A percentile compares a stretch with the other conserved stretches of the same genome.
phyloP scores from a whole-genome alignment of 2,888 invertebrate genomes.

The Andrena minutula region DNA sequence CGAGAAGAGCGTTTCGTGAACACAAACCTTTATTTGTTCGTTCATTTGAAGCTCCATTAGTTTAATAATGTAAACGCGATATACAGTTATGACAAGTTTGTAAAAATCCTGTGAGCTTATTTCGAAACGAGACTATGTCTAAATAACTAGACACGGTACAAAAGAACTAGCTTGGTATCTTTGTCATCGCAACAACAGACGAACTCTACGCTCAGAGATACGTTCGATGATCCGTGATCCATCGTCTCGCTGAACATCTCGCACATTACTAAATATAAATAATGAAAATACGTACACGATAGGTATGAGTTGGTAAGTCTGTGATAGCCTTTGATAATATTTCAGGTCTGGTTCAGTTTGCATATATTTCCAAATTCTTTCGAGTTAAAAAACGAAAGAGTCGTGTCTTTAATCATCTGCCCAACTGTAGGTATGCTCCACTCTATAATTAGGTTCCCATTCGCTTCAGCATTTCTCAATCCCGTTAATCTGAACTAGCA shows the following conservation, averaged over 20 bases:
- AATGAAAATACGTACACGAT: not conserved
- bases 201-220: conserved; percentile 46
- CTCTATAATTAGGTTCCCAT: not conserved
- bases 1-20: conserved; percentile 61
- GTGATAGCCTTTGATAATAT: not conserved
- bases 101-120: conserved; percentile 64
- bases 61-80: conserved; percentile 67
- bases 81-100: conserved; percentile 72
- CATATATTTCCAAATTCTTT: too few relatives aligned
- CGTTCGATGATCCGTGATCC: conserved; percentile 4
- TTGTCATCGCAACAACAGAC: conserved; percentile 31
- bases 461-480: conserved; percentile 3
- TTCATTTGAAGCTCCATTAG: conserved; percentile 72
- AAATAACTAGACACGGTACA: conserved; percentile 63
- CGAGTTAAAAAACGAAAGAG: too few relatives aligned
- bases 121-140: conserved; percentile 55
- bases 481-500: conserved; percentile 8
- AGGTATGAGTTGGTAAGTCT: not conserved
- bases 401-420: too few relatives aligned
- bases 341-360: too few relatives aligned
- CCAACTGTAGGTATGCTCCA: too few relatives aligned
- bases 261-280: not conserved
- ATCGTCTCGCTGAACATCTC: conserved; percentile 1
- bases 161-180: conserved; percentile 53
- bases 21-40: conserved; percentile 76